A percentile compares a stretch with the other conserved stretches of the same genome.
These are phyloP conservation scores for Protobothrops mucrosquamatus DNA, from an alignment of 2,113 vertebrate species.

Conservation along the genomic window DNA sequence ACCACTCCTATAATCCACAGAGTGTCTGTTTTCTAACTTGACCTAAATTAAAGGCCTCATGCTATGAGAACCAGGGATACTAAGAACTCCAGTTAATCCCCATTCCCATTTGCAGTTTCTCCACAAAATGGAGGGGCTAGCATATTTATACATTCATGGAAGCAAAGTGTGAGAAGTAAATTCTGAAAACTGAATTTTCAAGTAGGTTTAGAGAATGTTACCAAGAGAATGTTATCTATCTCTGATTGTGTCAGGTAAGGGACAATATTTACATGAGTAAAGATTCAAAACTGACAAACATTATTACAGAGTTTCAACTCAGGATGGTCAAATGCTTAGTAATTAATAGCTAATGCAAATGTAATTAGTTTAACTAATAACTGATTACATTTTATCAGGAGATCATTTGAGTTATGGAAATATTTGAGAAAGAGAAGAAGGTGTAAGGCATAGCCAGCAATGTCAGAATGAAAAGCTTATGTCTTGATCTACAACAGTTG, in stretches of 20 bases:
- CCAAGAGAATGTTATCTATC: neutral
- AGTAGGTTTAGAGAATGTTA: neutral
- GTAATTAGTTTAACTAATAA: neutral
- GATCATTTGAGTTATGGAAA: slow-evolving; percentile 1
- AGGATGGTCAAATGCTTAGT: neutral
- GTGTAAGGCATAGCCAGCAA: neutral
- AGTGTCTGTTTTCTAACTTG: neutral
- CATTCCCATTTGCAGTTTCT: neutral
- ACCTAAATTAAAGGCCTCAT: neutral
- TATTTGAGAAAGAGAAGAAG: slow-evolving; percentile 3
- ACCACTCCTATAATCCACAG: neutral
- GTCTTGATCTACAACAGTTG: slow-evolving; percentile 54
- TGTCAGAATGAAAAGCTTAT: neutral
- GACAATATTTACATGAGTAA: neutral
- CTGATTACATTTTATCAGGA: slow-evolving; percentile 7
- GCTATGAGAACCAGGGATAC: slow-evolving; percentile 47
- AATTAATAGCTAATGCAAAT: neutral
- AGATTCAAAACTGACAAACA: neutral
- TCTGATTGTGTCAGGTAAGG: neutral
- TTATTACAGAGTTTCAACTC: neutral
- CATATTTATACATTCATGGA: slow-evolving; percentile 8
- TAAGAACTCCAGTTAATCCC: slow-evolving; percentile 21
- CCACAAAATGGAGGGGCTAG: slow-evolving; percentile 35
- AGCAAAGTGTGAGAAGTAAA: neutral
- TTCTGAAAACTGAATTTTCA: neutral